phyloP scores from a whole-genome alignment of 2,113 vertebrate genomes.

The Lophochroa leadbeateri region DNA sequence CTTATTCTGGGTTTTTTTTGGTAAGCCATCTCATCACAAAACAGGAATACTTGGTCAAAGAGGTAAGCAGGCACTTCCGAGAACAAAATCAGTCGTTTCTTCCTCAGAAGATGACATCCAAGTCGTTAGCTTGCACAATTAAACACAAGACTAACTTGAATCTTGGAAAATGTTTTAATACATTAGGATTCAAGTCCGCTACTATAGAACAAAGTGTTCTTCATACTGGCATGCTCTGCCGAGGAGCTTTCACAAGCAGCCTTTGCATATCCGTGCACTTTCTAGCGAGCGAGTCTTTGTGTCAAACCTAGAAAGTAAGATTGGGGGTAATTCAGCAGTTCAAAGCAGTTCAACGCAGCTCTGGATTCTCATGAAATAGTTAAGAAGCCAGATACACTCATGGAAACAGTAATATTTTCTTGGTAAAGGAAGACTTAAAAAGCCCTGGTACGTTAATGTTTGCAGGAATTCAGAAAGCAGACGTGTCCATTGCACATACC shows the following conservation, averaged over 20 bases:
- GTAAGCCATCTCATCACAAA: not conserved
- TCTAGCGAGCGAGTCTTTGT: not conserved
- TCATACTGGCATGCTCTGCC: not conserved
- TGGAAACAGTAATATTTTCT: not conserved
- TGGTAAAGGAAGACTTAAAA: not conserved
- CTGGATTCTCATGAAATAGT: not conserved
- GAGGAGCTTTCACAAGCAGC: slow-evolving; percentile 11
- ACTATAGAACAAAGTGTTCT: not conserved
- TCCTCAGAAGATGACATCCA: not conserved
- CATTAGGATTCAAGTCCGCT: not conserved
- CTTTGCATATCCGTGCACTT: not conserved
- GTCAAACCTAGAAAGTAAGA: slow-evolving; percentile 39
- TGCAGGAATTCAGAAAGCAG: not conserved
- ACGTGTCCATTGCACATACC: slow-evolving; percentile 54
- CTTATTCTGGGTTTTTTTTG: not conserved
- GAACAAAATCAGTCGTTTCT: not conserved
- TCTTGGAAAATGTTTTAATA: not conserved
- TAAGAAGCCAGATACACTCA: not conserved
- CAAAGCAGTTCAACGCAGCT: not conserved
- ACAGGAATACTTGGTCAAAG: not conserved
- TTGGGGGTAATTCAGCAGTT: not conserved
- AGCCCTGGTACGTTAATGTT: not conserved
- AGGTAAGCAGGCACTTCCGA: not conserved
- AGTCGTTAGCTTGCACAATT: not conserved
- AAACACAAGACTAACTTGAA: not conserved